phyloP scores from a whole-genome alignment of 2,888 invertebrate species.

The Willowsia nigromaculata region DNA sequence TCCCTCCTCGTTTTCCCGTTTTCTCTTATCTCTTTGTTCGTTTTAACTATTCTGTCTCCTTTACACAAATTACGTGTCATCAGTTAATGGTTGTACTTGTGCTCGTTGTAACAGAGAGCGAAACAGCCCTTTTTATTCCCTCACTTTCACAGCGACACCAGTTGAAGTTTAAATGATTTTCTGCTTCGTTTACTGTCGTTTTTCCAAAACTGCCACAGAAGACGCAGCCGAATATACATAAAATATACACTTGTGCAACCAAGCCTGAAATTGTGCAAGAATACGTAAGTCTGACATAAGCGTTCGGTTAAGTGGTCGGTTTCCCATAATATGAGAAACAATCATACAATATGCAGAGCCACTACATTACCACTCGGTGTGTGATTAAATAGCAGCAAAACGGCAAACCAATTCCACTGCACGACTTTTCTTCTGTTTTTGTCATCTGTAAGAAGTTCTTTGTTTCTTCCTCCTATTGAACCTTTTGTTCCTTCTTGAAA shows the following conservation, averaged over 20 bases:
- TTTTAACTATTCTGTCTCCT: neutral
- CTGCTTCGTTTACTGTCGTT: constrained; percentile 28
- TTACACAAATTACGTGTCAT: constrained; percentile 33
- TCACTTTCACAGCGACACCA: neutral
- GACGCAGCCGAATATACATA: neutral
- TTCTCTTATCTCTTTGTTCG: constrained; percentile 4
- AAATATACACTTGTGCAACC: neutral
- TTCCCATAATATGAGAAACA: neutral
- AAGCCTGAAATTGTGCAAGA: neutral
- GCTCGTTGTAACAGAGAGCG: neutral
- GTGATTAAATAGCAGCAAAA: constrained; percentile 60
- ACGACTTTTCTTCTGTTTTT: constrained; percentile 1
- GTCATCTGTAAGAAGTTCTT: constrained; percentile 21
- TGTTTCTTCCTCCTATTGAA: neutral
- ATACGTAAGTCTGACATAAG: neutral
- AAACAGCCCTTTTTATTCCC: neutral
- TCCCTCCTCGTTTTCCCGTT: neutral
- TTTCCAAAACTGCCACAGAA: constrained; percentile 20
- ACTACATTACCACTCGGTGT: constrained; percentile 56
- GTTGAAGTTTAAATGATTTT: constrained; percentile 55
- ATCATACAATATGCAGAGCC: neutral
- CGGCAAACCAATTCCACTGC: neutral
- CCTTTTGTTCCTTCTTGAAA: neutral
- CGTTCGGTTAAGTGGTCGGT: neutral
- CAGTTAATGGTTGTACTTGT: neutral